These are phyloP conservation scores for Gallinago undulata DNA, from an alignment of 2,113 vertebrate species.

Conservation along the genomic window DNA sequence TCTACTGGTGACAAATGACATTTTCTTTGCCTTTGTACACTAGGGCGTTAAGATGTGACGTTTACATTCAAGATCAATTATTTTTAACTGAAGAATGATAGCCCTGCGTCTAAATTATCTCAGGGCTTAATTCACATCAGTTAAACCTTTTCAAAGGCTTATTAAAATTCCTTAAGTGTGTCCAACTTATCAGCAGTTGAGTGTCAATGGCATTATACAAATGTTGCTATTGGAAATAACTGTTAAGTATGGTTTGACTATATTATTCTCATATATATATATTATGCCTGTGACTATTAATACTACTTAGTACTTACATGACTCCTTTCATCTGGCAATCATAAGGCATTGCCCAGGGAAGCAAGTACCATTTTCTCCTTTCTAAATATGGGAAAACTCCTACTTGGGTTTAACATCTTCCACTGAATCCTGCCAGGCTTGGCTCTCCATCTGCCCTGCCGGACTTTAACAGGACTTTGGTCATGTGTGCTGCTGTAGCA, in stretches of 20 bases:
- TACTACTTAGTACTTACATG: conserved; percentile 64
- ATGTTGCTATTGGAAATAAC: conserved; percentile 59
- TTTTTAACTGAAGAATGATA: conserved; percentile 58
- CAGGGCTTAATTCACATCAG: conserved; percentile 55
- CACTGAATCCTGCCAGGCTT: neutral
- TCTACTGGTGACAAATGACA: conserved; percentile 35
- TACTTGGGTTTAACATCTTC: neutral
- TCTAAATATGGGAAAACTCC: neutral
- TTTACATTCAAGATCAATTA: conserved; percentile 56
- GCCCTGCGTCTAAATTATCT: conserved; percentile 35
- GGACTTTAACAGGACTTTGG: fast-evolving
- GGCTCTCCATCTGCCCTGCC: neutral
- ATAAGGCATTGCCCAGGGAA: neutral
- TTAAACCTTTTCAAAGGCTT: conserved; percentile 66
- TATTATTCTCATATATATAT: conserved; percentile 29
- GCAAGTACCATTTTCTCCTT: neutral
- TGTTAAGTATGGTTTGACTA: conserved; percentile 24
- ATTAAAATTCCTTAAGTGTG: conserved; percentile 70
- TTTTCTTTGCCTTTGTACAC: conserved; percentile 21
- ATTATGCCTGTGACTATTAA: conserved; percentile 42
- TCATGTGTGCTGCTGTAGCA: neutral
- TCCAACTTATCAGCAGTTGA: conserved; percentile 67
- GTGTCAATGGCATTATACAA: conserved; percentile 61
- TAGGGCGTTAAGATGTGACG: neutral
- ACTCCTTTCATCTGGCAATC: conserved; percentile 56